Evolutionary conservation across 2,888 invertebrate species (phyloP), one percentile per base, ranked within the genome.

Genomic region (Lysandra coridon): DNA sequence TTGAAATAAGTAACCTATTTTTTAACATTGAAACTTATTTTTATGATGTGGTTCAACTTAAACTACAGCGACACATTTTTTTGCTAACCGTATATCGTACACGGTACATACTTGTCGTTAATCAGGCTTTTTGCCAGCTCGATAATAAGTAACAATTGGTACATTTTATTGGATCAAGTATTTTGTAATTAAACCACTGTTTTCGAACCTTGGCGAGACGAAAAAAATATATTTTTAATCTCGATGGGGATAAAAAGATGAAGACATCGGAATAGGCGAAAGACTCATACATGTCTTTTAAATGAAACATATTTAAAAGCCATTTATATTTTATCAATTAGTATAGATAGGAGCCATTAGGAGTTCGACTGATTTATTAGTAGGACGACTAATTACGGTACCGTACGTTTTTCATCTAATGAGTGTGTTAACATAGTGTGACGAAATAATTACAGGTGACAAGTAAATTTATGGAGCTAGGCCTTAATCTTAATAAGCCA

Each of bases 61-160:
- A 69, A 69, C 69, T 69, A 23, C 23, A 69, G 37, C 33, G 0
- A 33, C 33, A 69, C 12, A 49, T 69, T 69, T 69, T 3, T 69
- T 17, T 69, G 69, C 69, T 14, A 33, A 37, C 69, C 69, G 14
- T 69, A 69, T 33, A 69, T 7, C 12, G 69, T 69, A 69, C 49
- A 49, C 23, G 49, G 49, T 23, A 75, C 75, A 44, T 75, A 44
- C 75, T n/a, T 44, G 75, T 44, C 75, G 49, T 75, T 75, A 44
- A 75, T 75, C 75, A 75, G 75, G 44, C 49, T 75, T 75, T 75
- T 75, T 75, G 75, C 49, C 49, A 44, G 23, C 75, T 49, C 75
- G 23, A 23, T 44, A 44, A 75, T 44, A 75, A 75, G 75, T 44
- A 75, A 75, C 40, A 75, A 69, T 69, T 69, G 33, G 69, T 33